Evolutionary conservation across 2,888 invertebrate species (phyloP), one percentile per base, ranked within the genome.

Genomic region (Aethes cnicana): DNA sequence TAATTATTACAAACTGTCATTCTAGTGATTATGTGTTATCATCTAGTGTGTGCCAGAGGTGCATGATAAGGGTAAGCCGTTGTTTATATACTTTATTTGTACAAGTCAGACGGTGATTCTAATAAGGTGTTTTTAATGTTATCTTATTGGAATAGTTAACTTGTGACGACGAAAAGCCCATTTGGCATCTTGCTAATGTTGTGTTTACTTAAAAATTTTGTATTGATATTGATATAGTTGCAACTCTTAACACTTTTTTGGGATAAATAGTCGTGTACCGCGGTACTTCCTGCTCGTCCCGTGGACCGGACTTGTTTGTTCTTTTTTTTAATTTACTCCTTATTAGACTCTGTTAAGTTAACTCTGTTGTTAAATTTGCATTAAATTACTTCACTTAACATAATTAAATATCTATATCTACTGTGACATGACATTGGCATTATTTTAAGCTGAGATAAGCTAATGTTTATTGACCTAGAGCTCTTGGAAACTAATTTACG

Each of bases 1-100:
- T 65, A 62, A 59, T 73, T 70, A 73, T 73, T 64, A 61, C 64
- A 64, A 65, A 71, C 65, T 72, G 71, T 73, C 72, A 70, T 73
- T 78, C 61, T 74, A 74, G 85, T 87, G 85, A 87, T 85, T 86
- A 87, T 85, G 85, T 85, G 81, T 77, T 75, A 81, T 79, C 77
- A 81, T 76, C 74, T 69, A 68, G 70, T 73, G 80, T 77, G 81
- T 73, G 69, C 66, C 67, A 62, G 76, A 79, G 76, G 75, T 74
- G 79, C 77, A 74, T 74, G 84, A 84, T 85, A 86, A 85, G 79
- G 84, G 88, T 88, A 80, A 86, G 86, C 66, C 72, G 63, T 64
- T 72, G 64, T 78, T 77, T 74, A 68, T 60, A 54, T 61, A 61
- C 59, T 69, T 55, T 62, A 58, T 62, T 59, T 64, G 59, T 58